Evolutionary conservation across 2,797 vertebrate genomes (phyloP), one percentile per base, ranked within the genome.

Genomic region (Centroberyx gerrardi): DNA sequence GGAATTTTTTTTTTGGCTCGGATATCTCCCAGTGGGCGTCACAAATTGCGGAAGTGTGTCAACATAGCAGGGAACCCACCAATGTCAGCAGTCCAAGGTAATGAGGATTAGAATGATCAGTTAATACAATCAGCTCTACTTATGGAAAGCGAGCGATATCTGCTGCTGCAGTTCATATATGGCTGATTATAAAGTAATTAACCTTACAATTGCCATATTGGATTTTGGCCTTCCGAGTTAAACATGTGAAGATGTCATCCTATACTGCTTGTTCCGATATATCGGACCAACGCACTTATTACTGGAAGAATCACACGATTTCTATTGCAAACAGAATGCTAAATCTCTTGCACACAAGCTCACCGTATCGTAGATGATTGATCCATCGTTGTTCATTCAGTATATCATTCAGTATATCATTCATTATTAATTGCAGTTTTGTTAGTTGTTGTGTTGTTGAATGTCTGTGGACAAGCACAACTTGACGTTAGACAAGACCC

Each of bases 101-200:
- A 76, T 52, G 42, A 5, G 66, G 60, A 64, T 69, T 14, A 1
- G 68, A 81, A 67, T 36, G 75, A 78, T 81, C 46, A 59, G 44
- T 48, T 62, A 68, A 69, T 28, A 52, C 55, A 62, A 80, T 84
- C 54, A 72, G n/a, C 49, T 68, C 44, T 51, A 8, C 36, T 73
- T 27, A 65, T 17, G 75, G 56, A 48, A 84, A 84, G 14, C 1
- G 8, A 81, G 46, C n/a, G 56, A 40, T 72, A 36, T 77, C n/a
- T n/a, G n/a, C 68, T 62, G 49, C 59, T 28, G 65, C 31, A 13
- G 56, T 14, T 44, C 9, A 40, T 40, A 9, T 10, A 40, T 40
- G 12, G 12, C 44, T 59, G 56, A 78, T 80, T 83, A 65, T 72
- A 62, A 78, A 72, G 66, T 62, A 86, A 31, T 69, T 73, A 61